Base-by-base conservation (phyloP, 2,113 vertebrate species). In the Hucho hucho region DNA sequence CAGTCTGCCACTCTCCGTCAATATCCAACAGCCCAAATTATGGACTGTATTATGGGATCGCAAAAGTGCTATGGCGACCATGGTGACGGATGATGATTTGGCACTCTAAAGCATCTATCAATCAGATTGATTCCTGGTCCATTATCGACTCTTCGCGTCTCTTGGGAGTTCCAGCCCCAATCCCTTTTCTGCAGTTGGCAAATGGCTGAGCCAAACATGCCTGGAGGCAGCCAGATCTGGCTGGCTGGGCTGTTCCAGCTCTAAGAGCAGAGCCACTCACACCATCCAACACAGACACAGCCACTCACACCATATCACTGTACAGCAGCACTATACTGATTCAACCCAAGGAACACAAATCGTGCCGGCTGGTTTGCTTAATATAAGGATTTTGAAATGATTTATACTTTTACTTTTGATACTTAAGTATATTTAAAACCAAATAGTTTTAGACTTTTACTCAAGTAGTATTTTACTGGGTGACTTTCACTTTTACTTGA, bases 211-310 rank as follows among this genome's bases (percentile, higher is more conserved):
- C 68, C 25, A 14, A 76, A 70, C 77, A 74, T 69, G 74, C 77
- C 76, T 75, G 64, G 68, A 71, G 66, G 74, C 74, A 72, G 83
- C 73, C 81, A 83, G 83, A 87, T 77, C 9, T 64, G 63, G 6
- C 32, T 32, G 32, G 32, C 32, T 32, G 32, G 32, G 32, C 6
- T 32, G 32, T 32, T 32, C 32, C 11, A 64, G 63, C 63, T 16
- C 6, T 4, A 75, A 85, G 86, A 88, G 76, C 82, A 84, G 77
- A 82, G 83, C 87, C 80, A 86, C 89, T 87, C 89, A 64, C 12
- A 64, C 22, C 61, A 64, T n/a, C 32, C 61, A 25, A 22, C 61
- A 64, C n/a, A 64, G 61, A 64, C 63, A 64, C 4, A 26, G 14
- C 13, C 26, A 25, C 11, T 26, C 12, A 12, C 5, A 22, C 14